These are phyloP conservation scores for Megalopta genalis DNA, from an alignment of 1,140 invertebrate genomes.

Conservation along the genomic window DNA sequence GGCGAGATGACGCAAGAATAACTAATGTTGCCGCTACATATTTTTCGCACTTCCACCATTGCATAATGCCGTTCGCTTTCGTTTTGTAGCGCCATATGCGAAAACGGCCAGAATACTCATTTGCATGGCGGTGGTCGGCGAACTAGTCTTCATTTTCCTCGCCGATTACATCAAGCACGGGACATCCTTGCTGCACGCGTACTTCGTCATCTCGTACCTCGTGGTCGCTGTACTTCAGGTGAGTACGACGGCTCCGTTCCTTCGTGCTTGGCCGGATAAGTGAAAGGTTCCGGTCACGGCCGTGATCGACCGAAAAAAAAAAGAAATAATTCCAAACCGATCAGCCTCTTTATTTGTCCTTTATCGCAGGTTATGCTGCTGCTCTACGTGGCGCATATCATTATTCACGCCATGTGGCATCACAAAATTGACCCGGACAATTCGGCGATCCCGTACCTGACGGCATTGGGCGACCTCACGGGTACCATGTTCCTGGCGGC, in stretches of 20 bases:
- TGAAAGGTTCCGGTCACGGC: conserved; percentile 17
- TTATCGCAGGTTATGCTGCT: conserved; percentile 87
- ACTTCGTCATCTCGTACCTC: conserved; percentile 86
- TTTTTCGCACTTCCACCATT: conserved; percentile 11
- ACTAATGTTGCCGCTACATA: conserved; percentile 21
- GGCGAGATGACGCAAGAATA: conserved; percentile 24
- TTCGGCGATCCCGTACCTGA: conserved; percentile 97
- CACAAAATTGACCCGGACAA: conserved; percentile 96
- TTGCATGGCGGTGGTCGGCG: conserved; percentile 93
- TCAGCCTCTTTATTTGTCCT: conserved; percentile 66
- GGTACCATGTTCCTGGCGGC: conserved; percentile 92
- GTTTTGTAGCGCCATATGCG: conserved; percentile 83
- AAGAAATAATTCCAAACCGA: neutral
- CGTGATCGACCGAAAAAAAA: neutral
- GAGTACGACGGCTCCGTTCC: conserved; percentile 32
- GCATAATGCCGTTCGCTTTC: conserved; percentile 8
- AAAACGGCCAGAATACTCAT: conserved; percentile 93
- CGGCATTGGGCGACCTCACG: conserved; percentile 94
- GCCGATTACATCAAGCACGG: conserved; percentile 87
- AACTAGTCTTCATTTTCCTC: conserved; percentile 92
- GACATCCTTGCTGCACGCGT: conserved; percentile 80
- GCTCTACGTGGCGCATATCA: conserved; percentile 91
- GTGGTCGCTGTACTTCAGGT: conserved; percentile 85
- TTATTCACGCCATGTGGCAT: conserved; percentile 95
- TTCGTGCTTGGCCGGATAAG: neutral